These are phyloP conservation scores for Icerya purchasi DNA, from an alignment of 2,888 invertebrate genomes.

Conservation along the genomic window DNA sequence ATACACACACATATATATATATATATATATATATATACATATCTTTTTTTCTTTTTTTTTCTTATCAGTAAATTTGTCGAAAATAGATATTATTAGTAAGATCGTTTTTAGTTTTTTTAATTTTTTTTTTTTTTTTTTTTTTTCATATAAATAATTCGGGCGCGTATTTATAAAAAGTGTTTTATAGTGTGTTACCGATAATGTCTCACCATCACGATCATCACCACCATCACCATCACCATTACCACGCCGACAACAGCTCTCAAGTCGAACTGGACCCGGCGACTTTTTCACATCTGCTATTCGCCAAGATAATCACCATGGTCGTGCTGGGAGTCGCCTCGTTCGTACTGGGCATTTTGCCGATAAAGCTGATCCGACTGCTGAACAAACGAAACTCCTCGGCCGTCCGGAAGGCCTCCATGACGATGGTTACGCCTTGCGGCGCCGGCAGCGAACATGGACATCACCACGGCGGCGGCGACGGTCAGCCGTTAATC, in stretches of 20 bases:
- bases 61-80: no score
- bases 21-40: not conserved
- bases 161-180: no score
- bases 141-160: no score
- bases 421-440: conserved; percentile 8
- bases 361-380: conserved; percentile 46
- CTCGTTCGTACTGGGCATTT: conserved; percentile 49
- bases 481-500: conserved; percentile 23
- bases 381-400: conserved; percentile 29
- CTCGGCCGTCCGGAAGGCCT: conserved; percentile 9
- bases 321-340: conserved; percentile 54
- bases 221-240: conserved; percentile 11
- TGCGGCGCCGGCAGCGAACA: conserved; percentile 4
- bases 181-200: no score
- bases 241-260: not conserved
- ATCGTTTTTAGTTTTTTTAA: no score
- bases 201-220: conserved; percentile 5
- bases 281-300: conserved; percentile 21
- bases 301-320: conserved; percentile 52
- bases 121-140: no score
- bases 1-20: not conserved
- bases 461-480: conserved; percentile 14
- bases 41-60: no score
- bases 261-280: not conserved
- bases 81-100: no score